Percentiles rank a stretch among this genome's conserved stretches.
phyloP scores from a whole-genome alignment of 2,888 invertebrate species.

The Andrena praecox region DNA sequence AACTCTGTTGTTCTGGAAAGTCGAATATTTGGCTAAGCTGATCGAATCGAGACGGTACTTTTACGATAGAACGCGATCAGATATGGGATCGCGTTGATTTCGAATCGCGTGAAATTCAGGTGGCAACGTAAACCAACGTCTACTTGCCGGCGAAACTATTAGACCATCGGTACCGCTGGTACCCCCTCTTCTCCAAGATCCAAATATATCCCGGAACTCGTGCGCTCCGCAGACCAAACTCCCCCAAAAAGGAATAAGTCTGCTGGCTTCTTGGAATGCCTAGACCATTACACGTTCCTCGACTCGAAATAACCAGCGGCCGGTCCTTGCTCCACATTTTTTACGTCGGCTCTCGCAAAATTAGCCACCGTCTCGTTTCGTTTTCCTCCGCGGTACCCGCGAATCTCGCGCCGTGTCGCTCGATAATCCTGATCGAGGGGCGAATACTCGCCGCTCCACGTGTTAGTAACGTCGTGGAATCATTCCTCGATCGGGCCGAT shows the following conservation, averaged over 20 bases:
- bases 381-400: slow-evolving; percentile 7
- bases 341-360: slow-evolving; percentile 55
- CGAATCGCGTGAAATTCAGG: not conserved
- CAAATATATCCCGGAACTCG: slow-evolving; percentile 73
- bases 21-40: not conserved
- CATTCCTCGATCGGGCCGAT: not conserved
- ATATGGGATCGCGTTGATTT: not conserved
- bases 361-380: slow-evolving; percentile 33
- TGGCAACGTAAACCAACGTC: not conserved
- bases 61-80: not conserved
- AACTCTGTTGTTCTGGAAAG: not conserved
- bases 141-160: slow-evolving; percentile 14
- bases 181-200: slow-evolving; percentile 41
- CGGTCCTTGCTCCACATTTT: slow-evolving; percentile 77
- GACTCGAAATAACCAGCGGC: slow-evolving; percentile 65
- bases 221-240: slow-evolving; percentile 69
- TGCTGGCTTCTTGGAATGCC: slow-evolving; percentile 72
- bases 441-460: not conserved
- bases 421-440: not conserved
- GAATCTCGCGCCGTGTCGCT: not conserved
- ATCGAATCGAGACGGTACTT: not conserved
- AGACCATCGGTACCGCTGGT: slow-evolving; percentile 2
- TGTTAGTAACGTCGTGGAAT: not conserved
- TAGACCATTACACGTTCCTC: slow-evolving; percentile 70
- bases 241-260: slow-evolving; percentile 74